phyloP scores from a whole-genome alignment of 2,797 vertebrate genomes.

The Tragelaphus eurycerus region DNA sequence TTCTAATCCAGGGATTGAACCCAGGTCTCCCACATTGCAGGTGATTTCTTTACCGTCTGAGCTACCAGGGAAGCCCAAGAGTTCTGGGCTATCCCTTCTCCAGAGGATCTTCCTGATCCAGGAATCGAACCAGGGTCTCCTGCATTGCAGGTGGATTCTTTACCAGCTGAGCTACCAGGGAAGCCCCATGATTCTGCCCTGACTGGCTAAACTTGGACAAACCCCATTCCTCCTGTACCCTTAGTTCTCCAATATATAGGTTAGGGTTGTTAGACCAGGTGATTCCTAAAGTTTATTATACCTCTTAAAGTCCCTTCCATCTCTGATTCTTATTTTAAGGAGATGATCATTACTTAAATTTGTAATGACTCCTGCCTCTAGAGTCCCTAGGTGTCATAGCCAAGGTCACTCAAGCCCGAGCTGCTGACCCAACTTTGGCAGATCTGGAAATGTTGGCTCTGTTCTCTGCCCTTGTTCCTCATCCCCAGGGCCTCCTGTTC shows the following conservation, averaged over 20 bases:
- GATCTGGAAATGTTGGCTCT: neutral
- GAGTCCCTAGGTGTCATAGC: neutral
- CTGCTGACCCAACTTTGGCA: neutral
- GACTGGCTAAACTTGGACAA: neutral
- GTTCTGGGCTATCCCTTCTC: neutral
- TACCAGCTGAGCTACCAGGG: neutral
- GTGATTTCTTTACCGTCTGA: neutral
- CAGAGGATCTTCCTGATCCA: neutral
- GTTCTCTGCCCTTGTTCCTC: constrained; percentile 8
- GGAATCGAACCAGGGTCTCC: neutral
- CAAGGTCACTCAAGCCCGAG: neutral
- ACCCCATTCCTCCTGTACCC: neutral
- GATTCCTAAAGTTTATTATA: neutral
- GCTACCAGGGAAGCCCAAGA: neutral
- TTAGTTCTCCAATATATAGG: neutral
- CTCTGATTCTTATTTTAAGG: neutral
- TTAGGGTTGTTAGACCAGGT: neutral
- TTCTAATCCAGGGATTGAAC: neutral
- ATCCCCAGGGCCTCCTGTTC: neutral
- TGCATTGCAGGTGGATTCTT: neutral
- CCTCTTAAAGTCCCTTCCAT: neutral
- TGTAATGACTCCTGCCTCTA: neutral
- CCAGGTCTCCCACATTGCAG: neutral
- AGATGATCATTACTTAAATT: neutral
- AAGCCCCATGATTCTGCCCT: neutral